A percentile compares a stretch with the other conserved stretches of the same genome.
phyloP scores from a whole-genome alignment of 1,140 invertebrate genomes.

The Pseudomyrmex cubaensis region DNA sequence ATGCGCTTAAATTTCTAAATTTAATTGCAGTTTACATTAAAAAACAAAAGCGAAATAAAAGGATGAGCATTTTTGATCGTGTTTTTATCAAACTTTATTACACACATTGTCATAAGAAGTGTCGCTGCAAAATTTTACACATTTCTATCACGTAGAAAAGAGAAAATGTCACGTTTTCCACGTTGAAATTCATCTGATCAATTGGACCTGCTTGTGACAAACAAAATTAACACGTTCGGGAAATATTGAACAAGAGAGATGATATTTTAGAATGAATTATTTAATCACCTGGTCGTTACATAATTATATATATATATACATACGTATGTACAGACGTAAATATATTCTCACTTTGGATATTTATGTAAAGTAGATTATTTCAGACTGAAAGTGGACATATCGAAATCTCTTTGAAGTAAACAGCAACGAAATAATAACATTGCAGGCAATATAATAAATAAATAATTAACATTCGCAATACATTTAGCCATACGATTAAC shows the following conservation, averaged over 20 bases:
- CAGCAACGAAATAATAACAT: constrained; percentile 9
- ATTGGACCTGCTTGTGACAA: not conserved
- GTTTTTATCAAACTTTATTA: constrained; percentile 53
- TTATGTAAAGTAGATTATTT: constrained; percentile 12
- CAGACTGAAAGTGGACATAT: not conserved
- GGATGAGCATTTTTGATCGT: not conserved
- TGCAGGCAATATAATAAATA: not conserved
- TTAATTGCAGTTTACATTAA: not conserved
- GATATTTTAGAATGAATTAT: constrained; percentile 36
- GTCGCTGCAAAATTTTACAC: constrained; percentile 43
- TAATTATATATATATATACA: not conserved
- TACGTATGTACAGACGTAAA: too few species aligned
- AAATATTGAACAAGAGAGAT: constrained; percentile 3
- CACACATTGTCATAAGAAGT: constrained; percentile 34
- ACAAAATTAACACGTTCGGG: constrained; percentile 10
- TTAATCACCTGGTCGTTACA: constrained; percentile 21
- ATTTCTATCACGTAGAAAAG: not conserved
- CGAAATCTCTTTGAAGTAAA: constrained; percentile 5
- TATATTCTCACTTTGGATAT: not conserved
- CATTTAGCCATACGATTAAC: not conserved
- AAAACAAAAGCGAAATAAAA: not conserved
- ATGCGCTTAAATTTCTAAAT: not conserved
- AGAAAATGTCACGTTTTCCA: constrained; percentile 5
- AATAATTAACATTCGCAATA: constrained; percentile 3
- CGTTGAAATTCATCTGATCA: not conserved